Evolutionary conservation across 1,140 invertebrate species (phyloP), one percentile per base, ranked within the genome.

Genomic region (Ctenoplectra terminalis): DNA sequence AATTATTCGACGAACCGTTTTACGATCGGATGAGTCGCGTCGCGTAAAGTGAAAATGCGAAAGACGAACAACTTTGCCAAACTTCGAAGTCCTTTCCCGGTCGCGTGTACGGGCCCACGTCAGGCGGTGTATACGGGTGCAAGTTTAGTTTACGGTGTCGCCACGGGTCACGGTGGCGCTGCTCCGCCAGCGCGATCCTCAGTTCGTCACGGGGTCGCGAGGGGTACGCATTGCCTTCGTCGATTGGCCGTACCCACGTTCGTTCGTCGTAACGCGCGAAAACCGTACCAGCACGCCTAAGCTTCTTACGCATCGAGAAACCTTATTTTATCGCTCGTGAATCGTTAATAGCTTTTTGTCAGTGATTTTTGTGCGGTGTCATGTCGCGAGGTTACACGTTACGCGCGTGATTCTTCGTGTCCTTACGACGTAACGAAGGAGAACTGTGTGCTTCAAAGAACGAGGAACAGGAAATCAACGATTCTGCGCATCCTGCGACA

Each of bases 131-230:
- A 70, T 82, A 73, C 75, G 78, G 73, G 84, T 71, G 88, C 83
- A 66, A 34, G 69, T 61, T 74, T 90, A 91, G 92, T 93, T 90
- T 70, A 60, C 85, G 89, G 85, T 93, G 93, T 92, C 92, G 91
- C 91, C 91, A 90, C 88, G 90, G 91, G 92, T 93, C 92, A 93
- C 81, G 91, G 92, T 91, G 92, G 93, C 93, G 93, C 90, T 91
- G 91, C 82, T 80, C 90, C 87, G 85, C 89, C 89, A 80, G 87
- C 82, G 73, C 84, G 86, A 90, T 84, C 90, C 87, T 92, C 93
- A 94, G 93, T 93, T 91, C 89, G 92, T 93, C 90, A 92, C 91
- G 91, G 92, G 91, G 89, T 90, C 90, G 92, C 88, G 92, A 92
- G 90, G 90, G 89, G 85, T 88, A 90, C 89, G 85, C 88, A 88